phyloP scores from a whole-genome alignment of 2,888 invertebrate genomes.

The Oscheius sp. region DNA sequence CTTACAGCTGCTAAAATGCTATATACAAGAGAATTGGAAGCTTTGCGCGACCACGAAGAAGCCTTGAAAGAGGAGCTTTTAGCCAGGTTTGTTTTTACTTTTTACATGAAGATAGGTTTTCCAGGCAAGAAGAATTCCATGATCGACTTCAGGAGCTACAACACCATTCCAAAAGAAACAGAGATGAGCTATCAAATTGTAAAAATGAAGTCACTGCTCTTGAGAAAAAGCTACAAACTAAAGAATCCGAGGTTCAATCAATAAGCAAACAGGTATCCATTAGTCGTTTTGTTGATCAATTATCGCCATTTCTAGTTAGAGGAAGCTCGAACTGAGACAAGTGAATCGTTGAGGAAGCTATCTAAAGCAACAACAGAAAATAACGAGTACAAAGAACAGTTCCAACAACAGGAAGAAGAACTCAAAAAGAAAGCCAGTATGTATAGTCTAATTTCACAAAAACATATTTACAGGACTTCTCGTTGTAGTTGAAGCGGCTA shows the following conservation, averaged over 20 bases:
- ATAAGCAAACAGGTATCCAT: constrained; percentile 63
- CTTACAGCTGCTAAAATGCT: constrained; percentile 69
- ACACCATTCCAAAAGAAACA: constrained; percentile 61
- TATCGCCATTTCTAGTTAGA: constrained; percentile 53
- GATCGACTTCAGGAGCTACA: constrained; percentile 69
- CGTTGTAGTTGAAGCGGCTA: constrained; percentile 61
- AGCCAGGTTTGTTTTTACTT: constrained; percentile 52
- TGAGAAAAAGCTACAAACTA: constrained; percentile 64
- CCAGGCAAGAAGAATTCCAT: constrained; percentile 70
- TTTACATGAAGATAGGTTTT: neutral
- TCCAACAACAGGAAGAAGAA: constrained; percentile 61
- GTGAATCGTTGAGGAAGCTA: constrained; percentile 55
- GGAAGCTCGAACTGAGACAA: constrained; percentile 61
- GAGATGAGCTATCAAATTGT: constrained; percentile 66
- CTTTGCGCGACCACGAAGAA: constrained; percentile 68
- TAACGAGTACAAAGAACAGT: constrained; percentile 48
- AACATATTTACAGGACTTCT: constrained; percentile 49
- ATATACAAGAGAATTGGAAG: constrained; percentile 68
- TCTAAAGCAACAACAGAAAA: constrained; percentile 46
- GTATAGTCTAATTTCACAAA: constrained; percentile 19
- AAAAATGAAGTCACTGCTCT: constrained; percentile 66
- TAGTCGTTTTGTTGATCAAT: neutral
- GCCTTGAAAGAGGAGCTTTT: constrained; percentile 67
- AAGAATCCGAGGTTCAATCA: constrained; percentile 65
- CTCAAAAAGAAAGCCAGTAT: constrained; percentile 54